Percentiles rank a stretch among this genome's conserved stretches.
Evolutionary conservation across 2,888 invertebrate species (phyloP).

Genomic region (Seladonia tumulorum): DNA sequence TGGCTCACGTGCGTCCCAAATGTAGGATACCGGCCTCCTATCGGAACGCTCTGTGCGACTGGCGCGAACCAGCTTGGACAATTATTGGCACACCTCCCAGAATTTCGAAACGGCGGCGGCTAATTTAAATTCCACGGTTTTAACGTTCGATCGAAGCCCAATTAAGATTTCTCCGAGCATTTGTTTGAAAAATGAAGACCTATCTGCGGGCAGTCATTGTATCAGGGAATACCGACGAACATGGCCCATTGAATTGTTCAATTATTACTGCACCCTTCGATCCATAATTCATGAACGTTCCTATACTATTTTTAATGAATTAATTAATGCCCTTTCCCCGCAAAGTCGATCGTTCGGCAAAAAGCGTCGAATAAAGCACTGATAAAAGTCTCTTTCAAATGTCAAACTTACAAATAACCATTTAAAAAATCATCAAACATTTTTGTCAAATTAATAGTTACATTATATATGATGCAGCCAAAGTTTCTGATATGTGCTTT

Average conservation of each 20-base stretch:
- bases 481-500: neutral
- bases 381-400: neutral
- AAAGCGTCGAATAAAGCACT: neutral
- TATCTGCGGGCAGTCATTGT: neutral
- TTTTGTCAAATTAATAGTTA: neutral
- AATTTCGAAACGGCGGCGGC: conserved; percentile 27
- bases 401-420: neutral
- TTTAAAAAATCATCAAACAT: neutral
- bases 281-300: neutral
- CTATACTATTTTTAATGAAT: neutral
- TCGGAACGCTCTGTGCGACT: conserved; percentile 42
- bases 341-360: neutral
- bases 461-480: neutral
- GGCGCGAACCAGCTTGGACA: conserved; percentile 45
- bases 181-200: neutral
- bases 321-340: neutral
- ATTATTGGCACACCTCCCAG: conserved; percentile 59
- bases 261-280: neutral
- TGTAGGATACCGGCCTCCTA: conserved; percentile 61
- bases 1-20: conserved; percentile 68
- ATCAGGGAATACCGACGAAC: neutral
- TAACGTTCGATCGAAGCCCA: conserved; percentile 19
- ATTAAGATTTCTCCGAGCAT: conserved; percentile 13
- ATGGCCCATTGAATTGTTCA: neutral
- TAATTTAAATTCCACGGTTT: conserved; percentile 49